Conservation (phyloP, 2,113 vertebrate species). For the Cavia aperea region DNA sequence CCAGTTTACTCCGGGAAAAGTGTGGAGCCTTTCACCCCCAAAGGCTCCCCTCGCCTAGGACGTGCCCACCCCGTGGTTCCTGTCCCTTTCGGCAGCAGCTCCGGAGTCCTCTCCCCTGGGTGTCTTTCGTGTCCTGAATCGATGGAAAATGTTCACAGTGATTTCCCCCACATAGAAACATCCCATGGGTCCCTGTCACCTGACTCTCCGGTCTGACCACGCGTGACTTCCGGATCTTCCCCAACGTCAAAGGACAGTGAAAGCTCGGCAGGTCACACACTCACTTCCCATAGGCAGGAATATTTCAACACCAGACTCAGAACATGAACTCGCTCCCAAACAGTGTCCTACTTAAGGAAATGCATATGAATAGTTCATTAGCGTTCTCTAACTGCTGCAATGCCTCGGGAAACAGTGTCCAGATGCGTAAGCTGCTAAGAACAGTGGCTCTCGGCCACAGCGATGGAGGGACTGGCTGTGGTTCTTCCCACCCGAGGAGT, state of each 20-base stretch:
- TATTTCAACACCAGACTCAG: background rate
- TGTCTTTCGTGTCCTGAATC: background rate
- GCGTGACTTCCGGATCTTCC: background rate
- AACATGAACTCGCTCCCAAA: background rate
- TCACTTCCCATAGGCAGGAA: rapidly evolving
- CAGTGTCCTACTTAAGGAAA: background rate
- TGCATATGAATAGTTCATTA: background rate
- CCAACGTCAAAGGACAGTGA: background rate
- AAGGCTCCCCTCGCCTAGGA: background rate
- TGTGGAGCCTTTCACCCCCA: background rate
- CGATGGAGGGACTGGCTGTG: background rate
- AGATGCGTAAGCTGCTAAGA: background rate
- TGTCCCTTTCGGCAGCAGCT: background rate
- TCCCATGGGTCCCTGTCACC: background rate
- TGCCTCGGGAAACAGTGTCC: background rate
- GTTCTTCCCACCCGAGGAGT: slow-evolving; percentile 29
- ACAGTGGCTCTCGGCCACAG: background rate
- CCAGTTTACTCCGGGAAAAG: background rate
- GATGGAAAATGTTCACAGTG: background rate
- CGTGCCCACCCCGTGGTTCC: background rate
- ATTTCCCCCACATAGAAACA: background rate
- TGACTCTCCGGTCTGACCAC: background rate
- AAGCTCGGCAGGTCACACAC: rapidly evolving
- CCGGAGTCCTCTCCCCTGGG: background rate
- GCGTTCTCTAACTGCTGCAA: background rate